phyloP scores from a whole-genome alignment of 2,888 invertebrate species.

The Baronia brevicornis region DNA sequence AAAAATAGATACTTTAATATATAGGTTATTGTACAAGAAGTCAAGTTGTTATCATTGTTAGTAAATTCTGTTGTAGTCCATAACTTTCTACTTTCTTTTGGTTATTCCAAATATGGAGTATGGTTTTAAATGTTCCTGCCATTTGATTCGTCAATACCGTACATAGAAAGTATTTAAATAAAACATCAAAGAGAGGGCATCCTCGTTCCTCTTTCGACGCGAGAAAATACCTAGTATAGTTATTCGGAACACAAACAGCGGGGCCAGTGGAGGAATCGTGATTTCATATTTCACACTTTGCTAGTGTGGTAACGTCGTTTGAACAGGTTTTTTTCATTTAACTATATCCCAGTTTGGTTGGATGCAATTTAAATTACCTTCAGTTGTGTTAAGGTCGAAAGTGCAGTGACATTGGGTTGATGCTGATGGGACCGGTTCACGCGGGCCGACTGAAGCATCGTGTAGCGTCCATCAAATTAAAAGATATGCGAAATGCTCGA shows the following conservation, averaged over 20 bases:
- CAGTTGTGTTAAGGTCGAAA: slow-evolving; percentile 26
- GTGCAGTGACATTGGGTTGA: slow-evolving; percentile 18
- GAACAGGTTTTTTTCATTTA: slow-evolving; percentile 61
- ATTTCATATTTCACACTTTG: slow-evolving; percentile 75
- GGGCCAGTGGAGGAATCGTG: slow-evolving; percentile 66
- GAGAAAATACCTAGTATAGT: slow-evolving; percentile 48
- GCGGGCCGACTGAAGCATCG: slow-evolving; percentile 27
- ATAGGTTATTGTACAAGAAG: too few species aligned
- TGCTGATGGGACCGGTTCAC: slow-evolving; percentile 19
- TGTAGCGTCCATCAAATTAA: slow-evolving; percentile 54
- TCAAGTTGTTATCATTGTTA: too few species aligned
- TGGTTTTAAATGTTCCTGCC: slow-evolving; percentile 32
- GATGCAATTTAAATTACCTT: slow-evolving; percentile 22
- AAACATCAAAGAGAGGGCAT: slow-evolving; percentile 44
- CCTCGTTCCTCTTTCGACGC: slow-evolving; percentile 53
- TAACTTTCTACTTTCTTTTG: slow-evolving; percentile 16
- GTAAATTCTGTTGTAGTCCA: too few species aligned
- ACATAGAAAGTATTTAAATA: slow-evolving; percentile 44
- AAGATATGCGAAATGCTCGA: slow-evolving; percentile 61
- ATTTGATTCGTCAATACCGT: slow-evolving; percentile 39
- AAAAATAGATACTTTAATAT: too few species aligned
- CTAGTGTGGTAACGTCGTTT: slow-evolving; percentile 56
- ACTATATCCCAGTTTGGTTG: slow-evolving; percentile 28
- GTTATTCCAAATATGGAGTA: slow-evolving; percentile 41
- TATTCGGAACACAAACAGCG: slow-evolving; percentile 69